Conservation (phyloP, 2,888 invertebrate genomes). For the Tuberolachnus salignus region DNA sequence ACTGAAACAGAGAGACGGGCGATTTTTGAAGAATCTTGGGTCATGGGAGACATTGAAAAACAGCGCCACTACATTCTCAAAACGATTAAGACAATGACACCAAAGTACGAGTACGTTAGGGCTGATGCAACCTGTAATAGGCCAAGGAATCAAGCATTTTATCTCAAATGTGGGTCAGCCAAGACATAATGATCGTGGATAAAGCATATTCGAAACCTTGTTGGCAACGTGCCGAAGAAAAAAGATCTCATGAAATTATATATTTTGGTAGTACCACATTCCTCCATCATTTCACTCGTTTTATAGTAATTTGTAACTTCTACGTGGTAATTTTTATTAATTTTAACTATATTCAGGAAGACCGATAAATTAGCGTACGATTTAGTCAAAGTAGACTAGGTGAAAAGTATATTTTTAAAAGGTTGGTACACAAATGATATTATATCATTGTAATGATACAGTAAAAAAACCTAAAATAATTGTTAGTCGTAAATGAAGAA, state of each 20-base stretch:
- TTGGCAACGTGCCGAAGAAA: slow-evolving; percentile 5
- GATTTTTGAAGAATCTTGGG: slow-evolving; percentile 22
- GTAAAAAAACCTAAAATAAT: background rate
- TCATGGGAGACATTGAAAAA: slow-evolving; percentile 23
- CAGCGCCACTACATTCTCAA: slow-evolving; percentile 18
- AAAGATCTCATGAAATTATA: slow-evolving; percentile 16
- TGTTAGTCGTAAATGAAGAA: background rate
- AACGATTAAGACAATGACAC: slow-evolving; percentile 4
- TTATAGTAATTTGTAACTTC: slow-evolving; percentile 7
- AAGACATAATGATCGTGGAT: slow-evolving; percentile 3
- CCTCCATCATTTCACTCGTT: slow-evolving; percentile 21
- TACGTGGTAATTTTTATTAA: slow-evolving; percentile 17
- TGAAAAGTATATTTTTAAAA: background rate
- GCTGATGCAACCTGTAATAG: slow-evolving; percentile 22
- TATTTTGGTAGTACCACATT: background rate
- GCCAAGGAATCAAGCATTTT: slow-evolving; percentile 9
- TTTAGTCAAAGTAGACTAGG: slow-evolving; percentile 17
- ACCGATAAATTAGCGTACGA: background rate
- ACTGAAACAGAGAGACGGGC: slow-evolving; percentile 3
- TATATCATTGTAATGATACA: background rate
- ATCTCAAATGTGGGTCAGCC: slow-evolving; percentile 6
- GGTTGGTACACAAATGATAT: background rate
- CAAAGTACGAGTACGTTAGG: slow-evolving; percentile 16
- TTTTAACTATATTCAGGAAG: no score
- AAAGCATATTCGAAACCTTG: slow-evolving; percentile 18